Base-by-base conservation (phyloP, 2,888 invertebrate species). In the Leptinotarsa haldemani region DNA sequence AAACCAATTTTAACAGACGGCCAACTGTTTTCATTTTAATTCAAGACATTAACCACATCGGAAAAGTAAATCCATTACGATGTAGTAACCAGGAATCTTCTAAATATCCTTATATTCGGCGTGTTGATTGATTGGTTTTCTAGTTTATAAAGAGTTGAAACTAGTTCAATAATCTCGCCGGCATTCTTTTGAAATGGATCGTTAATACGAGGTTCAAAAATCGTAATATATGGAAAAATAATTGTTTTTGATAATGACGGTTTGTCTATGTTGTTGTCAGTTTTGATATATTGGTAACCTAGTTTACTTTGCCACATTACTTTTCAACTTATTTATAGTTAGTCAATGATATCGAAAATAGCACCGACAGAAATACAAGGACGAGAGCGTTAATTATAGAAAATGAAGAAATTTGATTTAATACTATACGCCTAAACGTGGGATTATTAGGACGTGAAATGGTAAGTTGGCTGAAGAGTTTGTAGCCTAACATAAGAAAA, bases 1-100 rank as follows among this genome's bases (percentile, higher is more conserved):
- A 15, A 30, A 40, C 53, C 67, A 67, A 67, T 67, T 30, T 3
- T 16, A 67, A 18, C 25, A 53, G 67, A 30, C n/a, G 15, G 53
- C 48, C n/a, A 53, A 67, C 52, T 67, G 53, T 30, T 25, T 67
- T 66, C 13, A 50, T 16, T 66, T 67, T 40, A 67, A 53, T 18
- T 67, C 25, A 13, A 40, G 46, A 67, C 67, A 67, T 53, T 25
- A 40, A 40, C 48, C 56, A 61, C 61, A 61, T 61, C 30, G 50
- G 16, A 50, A 30, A 16, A 20, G 47, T 47, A 65, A 40, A 40
- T 65, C 48, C 65, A 65, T 46, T 66, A 22, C 16, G n/a, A 52
- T 52, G 22, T 18, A 13, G 3, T 52, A 16, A 63, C 1, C 20
- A 46, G 48, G 18, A 46, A 46, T n/a, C 30, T n/a, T 20, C n/a